These are phyloP conservation scores for Harpalus rufipes DNA, from an alignment of 2,888 invertebrate genomes.

Conservation along the genomic window DNA sequence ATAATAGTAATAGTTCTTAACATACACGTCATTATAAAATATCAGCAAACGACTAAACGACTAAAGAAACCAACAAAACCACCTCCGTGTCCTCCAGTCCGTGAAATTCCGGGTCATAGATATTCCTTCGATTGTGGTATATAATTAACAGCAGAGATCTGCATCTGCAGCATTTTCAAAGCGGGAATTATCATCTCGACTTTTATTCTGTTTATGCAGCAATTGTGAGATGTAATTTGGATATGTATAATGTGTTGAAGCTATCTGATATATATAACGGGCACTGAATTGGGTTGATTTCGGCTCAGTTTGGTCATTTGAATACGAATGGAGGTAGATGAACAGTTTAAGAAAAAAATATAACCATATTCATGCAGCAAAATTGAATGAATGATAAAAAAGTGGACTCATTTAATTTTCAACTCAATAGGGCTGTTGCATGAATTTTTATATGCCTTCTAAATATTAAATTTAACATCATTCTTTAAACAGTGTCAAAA, in stretches of 20 bases:
- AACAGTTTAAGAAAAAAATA: too few relatives aligned
- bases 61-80: slow-evolving; percentile 1
- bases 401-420: too few relatives aligned
- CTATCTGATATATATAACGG: slow-evolving; percentile 5
- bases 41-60: too few relatives aligned
- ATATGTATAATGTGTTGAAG: not conserved
- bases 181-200: not conserved
- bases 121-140: slow-evolving; percentile 21
- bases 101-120: slow-evolving; percentile 26
- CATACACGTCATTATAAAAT: not conserved
- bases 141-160: slow-evolving; percentile 13
- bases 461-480: too few relatives aligned
- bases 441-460: too few relatives aligned
- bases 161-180: slow-evolving; percentile 4
- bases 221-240: not conserved
- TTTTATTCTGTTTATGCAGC: not conserved
- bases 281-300: not conserved
- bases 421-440: too few relatives aligned
- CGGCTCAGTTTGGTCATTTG: not conserved
- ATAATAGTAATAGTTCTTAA: not conserved
- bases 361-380: too few relatives aligned
- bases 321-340: not conserved
- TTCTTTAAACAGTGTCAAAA: too few relatives aligned
- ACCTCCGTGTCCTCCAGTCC: not conserved
- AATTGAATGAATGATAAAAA: too few relatives aligned